phyloP scores from a whole-genome alignment of 2,888 invertebrate species.

The Tanaodytes sp. region DNA sequence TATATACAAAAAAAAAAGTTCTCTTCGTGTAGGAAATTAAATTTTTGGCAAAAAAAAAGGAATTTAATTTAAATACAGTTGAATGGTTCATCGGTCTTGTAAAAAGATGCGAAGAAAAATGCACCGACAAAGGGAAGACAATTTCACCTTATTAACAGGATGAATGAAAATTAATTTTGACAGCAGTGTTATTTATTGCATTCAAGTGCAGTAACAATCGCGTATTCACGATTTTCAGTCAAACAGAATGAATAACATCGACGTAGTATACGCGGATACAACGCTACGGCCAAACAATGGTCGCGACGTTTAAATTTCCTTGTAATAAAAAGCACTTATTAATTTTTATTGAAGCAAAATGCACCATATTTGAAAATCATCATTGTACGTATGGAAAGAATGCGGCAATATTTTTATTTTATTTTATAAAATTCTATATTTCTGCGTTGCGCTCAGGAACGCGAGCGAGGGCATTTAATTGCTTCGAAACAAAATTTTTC shows the following conservation, averaged over 20 bases:
- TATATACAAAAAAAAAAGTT: no score
- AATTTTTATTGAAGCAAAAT: slow-evolving; percentile 25
- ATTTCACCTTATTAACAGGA: slow-evolving; percentile 38
- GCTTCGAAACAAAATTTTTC: slow-evolving; percentile 21
- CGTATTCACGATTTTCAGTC: slow-evolving; percentile 29
- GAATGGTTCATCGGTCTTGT: slow-evolving; percentile 31
- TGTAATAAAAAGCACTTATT: slow-evolving; percentile 35
- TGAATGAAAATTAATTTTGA: slow-evolving; percentile 36
- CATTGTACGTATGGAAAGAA: slow-evolving; percentile 13
- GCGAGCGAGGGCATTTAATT: slow-evolving; percentile 24
- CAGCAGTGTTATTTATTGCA: slow-evolving; percentile 33
- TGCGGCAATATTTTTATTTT: slow-evolving; percentile 16
- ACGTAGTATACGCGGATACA: slow-evolving; percentile 14
- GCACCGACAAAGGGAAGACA: slow-evolving; percentile 37
- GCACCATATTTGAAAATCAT: slow-evolving; percentile 26
- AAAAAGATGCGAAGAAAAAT: slow-evolving; percentile 26
- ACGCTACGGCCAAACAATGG: slow-evolving; percentile 14
- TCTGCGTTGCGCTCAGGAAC: slow-evolving; percentile 14
- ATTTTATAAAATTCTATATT: slow-evolving; percentile 27
- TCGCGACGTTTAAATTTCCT: slow-evolving; percentile 22
- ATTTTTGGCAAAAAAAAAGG: no score
- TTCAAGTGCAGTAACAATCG: slow-evolving; percentile 28
- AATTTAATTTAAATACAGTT: slow-evolving; percentile 22
- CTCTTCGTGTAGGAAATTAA: no score
- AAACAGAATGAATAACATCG: slow-evolving; percentile 31